Conservation (phyloP, 2,888 invertebrate species). For the Galeruca laticollis region DNA sequence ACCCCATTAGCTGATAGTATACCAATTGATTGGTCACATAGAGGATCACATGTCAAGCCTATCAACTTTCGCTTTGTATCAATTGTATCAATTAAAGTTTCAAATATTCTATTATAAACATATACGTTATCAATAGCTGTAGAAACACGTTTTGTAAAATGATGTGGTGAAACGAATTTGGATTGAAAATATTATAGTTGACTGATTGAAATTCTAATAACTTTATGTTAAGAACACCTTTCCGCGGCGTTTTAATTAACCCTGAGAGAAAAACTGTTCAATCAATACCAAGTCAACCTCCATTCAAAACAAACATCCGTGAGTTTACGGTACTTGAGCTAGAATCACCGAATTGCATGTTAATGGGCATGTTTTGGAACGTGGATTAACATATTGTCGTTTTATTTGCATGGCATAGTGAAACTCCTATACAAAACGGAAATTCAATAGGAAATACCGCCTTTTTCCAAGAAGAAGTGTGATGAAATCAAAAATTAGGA, state of each 20-base stretch:
- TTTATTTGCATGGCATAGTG: not conserved
- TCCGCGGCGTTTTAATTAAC: not conserved
- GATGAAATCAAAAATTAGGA: no score
- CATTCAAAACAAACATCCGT: not conserved
- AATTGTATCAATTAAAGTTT: no score
- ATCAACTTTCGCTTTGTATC: no score
- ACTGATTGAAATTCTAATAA: not conserved
- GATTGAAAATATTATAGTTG: not conserved
- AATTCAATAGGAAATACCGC: no score
- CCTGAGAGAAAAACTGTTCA: not conserved
- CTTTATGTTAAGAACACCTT: not conserved
- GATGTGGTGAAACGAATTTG: not conserved
- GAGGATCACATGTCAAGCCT: no score
- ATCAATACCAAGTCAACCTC: not conserved
- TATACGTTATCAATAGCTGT: no score
- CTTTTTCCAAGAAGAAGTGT: no score
- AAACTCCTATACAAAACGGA: no score
- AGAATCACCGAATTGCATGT: conserved; percentile 10
- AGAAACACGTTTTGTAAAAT: not conserved
- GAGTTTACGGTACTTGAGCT: not conserved
- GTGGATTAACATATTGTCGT: not conserved
- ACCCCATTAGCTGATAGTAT: no score
- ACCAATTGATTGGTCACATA: no score
- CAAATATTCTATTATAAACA: no score
- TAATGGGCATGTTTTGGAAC: not conserved